Evolutionary conservation across 2,888 invertebrate genomes (phyloP).

Genomic region (Ophonus ardosiacus): DNA sequence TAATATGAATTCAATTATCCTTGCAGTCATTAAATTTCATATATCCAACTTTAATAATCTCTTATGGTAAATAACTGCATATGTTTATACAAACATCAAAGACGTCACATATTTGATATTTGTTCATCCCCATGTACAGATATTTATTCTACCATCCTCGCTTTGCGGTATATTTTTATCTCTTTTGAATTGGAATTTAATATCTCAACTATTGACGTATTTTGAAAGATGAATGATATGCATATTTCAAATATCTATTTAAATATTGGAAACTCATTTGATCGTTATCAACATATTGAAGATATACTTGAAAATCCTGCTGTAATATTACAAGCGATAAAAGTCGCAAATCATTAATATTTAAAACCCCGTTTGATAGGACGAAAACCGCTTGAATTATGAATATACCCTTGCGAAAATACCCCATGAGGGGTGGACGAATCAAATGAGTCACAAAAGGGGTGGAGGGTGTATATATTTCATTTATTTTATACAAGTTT

Average conservation of each 20-base stretch:
- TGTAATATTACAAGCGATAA: background rate
- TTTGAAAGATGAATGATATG: conserved; percentile 9
- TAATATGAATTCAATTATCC: too few species aligned
- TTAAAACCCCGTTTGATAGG: background rate
- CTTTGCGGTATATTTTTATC: conserved; percentile 9
- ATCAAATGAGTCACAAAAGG: background rate
- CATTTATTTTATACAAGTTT: background rate
- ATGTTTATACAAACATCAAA: background rate
- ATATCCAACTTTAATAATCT: too few species aligned
- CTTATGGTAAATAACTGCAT: too few species aligned
- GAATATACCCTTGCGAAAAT: background rate
- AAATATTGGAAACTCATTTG: conserved; percentile 16
- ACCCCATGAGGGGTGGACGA: background rate
- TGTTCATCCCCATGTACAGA: background rate
- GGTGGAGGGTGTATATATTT: background rate
- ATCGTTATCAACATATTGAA: background rate
- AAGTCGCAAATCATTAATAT: background rate
- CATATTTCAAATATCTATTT: conserved; percentile 12
- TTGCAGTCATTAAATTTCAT: too few species aligned
- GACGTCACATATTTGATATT: background rate
- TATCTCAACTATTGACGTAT: background rate
- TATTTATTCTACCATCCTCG: background rate
- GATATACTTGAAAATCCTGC: background rate
- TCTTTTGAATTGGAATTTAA: conserved; percentile 13
- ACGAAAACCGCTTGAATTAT: background rate